phyloP scores from a whole-genome alignment of 1,140 invertebrate species.

The Thaumatotibia leucotreta region DNA sequence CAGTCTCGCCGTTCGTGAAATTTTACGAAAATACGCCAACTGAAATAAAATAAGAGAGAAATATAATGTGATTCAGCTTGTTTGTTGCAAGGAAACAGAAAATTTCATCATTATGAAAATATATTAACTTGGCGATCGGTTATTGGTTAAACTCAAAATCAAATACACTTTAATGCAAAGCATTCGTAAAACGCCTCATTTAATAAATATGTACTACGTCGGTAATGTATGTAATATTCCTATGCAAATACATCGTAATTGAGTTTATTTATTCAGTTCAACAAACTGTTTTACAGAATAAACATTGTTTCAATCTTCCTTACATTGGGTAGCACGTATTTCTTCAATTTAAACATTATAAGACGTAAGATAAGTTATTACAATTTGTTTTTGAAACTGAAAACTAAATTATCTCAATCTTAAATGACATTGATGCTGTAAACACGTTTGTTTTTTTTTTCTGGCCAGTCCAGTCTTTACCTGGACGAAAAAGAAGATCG shows the following conservation, averaged over 20 bases:
- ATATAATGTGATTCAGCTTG: too few species aligned
- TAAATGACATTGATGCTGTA: too few species aligned
- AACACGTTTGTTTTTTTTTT: too few species aligned
- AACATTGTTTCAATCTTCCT: background rate
- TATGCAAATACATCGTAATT: background rate
- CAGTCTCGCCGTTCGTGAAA: constrained; percentile 31
- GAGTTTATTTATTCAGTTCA: background rate
- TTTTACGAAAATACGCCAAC: constrained; percentile 27
- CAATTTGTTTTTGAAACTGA: background rate
- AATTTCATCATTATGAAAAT: too few species aligned
- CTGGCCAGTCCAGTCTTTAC: too few species aligned
- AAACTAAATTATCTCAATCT: background rate
- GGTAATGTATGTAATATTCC: background rate
- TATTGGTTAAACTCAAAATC: too few species aligned
- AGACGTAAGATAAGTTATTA: background rate
- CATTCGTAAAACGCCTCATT: too few species aligned
- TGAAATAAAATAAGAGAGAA: constrained; percentile 25
- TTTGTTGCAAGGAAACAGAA: too few species aligned
- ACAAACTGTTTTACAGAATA: background rate
- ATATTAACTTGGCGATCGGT: too few species aligned
- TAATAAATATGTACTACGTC: background rate
- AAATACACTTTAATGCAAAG: too few species aligned
- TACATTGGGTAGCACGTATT: background rate
- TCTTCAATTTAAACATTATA: background rate
- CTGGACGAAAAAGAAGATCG: too few species aligned